Evolutionary conservation across 2,888 invertebrate species (phyloP).

Genomic region (Oscheius sp.): DNA sequence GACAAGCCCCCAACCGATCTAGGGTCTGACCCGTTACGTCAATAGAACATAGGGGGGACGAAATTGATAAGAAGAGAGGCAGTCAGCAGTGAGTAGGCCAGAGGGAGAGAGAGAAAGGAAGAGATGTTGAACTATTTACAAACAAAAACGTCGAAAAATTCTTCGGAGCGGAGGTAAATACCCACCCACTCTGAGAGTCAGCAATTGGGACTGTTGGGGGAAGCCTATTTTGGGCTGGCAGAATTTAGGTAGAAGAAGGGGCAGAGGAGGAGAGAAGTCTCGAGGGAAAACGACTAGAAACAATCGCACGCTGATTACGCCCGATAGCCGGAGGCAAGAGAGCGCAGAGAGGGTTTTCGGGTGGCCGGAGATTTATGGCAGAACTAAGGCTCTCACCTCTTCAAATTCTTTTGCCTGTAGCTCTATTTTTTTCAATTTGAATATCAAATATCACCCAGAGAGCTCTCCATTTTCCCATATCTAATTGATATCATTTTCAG

Average conservation of each 20-base stretch:
- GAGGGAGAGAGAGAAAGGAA: conserved; percentile 30
- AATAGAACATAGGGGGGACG: neutral
- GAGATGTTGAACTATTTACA: conserved; percentile 29
- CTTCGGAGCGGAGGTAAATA: conserved; percentile 28
- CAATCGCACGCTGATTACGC: conserved; percentile 26
- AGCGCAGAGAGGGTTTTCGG: neutral
- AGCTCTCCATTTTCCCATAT: no score
- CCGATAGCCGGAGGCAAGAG: conserved; percentile 1
- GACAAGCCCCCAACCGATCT: neutral
- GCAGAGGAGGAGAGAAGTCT: conserved; percentile 22
- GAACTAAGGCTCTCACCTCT: no score
- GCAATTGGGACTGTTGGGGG: neutral
- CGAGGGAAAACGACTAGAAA: conserved; percentile 1
- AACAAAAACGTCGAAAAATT: conserved; percentile 31
- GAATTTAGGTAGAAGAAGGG: conserved; percentile 19
- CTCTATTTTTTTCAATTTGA: no score
- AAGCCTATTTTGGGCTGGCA: neutral
- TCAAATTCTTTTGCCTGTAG: no score
- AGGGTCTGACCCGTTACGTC: neutral
- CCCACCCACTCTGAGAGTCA: conserved; percentile 6
- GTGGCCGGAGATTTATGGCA: conserved; percentile 9
- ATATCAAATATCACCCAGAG: no score
- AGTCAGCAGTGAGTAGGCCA: neutral
- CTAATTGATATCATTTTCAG: no score
- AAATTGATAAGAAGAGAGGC: neutral